Base-by-base conservation (phyloP, 2,888 invertebrate genomes). In the Diaperis boleti region DNA sequence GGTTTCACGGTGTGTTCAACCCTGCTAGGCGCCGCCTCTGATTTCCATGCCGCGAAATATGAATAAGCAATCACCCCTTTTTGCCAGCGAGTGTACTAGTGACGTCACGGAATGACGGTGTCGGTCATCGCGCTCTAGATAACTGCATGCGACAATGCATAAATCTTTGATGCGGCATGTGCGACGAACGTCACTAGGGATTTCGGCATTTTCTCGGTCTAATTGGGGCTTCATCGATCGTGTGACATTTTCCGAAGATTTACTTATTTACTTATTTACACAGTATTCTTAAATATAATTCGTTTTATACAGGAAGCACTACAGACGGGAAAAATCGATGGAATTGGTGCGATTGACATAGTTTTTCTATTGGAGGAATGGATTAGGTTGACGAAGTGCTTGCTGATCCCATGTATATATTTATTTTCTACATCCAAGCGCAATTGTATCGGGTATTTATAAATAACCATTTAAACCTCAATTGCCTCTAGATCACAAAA, bases 61-160 rank as follows among this genome's bases (percentile, higher is more conserved):
- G 55, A 55, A 55, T 55, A 44, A 29, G 33, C 29, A 44, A 44
- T 55, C 14, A 18, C 5, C 7, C 10, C n/a, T 8, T 10, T n/a
- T 11, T 33, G 11, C n/a, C 2, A 6, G 14, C 5, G 57, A 57
- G 14, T 57, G 57, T 57, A 57, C 57, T 13, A 3, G 20, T 57
- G 57, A 57, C 57, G 57, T 37, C 57, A 57, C 37, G 7, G 37
- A 37, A 45, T 57, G 57, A 57, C 57, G 57, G 33, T 44, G 31
- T 55, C 42, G 55, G 55, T 55, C 55, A 42, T 42, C 55, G 55
- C 55, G 55, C 42, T 42, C 37, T 52, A 52, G 52, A 52, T 52
- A 52, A 52, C 52, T 52, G 52, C 52, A 52, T 52, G 52, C 52
- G 52, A 52, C 52, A 52, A 18, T 52, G 52, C 52, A 52, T 52